These are phyloP conservation scores for Ciona savignyi DNA, from an alignment of 23 tunicate species.

Conservation along the genomic window DNA sequence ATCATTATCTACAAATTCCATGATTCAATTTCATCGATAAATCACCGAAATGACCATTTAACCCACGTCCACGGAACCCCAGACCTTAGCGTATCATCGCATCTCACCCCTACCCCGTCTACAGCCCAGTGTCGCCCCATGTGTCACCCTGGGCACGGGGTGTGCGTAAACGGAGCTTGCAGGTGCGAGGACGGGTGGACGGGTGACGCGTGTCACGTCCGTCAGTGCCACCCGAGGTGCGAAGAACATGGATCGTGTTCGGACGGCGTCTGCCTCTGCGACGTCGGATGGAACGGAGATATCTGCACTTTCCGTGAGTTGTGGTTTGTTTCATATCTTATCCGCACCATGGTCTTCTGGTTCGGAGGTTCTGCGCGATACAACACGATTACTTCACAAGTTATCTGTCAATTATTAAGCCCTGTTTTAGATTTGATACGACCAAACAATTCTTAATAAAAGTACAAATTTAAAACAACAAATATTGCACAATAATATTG, in stretches of 20 bases:
- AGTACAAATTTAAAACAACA: no score
- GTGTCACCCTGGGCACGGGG: slow-evolving; percentile 51
- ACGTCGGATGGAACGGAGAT: slow-evolving; percentile 94
- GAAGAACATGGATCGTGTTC: slow-evolving; percentile 73
- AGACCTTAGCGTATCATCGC: neutral
- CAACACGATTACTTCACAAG: no score
- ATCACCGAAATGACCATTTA: neutral
- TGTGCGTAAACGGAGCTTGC: slow-evolving; percentile 71
- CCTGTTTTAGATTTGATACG: no score
- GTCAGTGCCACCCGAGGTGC: slow-evolving; percentile 63
- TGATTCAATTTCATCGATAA: neutral
- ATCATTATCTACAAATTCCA: neutral
- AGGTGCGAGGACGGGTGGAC: slow-evolving; percentile 86
- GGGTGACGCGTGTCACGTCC: slow-evolving; percentile 62
- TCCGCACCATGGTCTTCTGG: no score
- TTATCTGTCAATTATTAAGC: no score
- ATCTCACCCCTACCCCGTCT: slow-evolving; percentile 26
- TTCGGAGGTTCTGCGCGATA: no score
- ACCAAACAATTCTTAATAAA: no score
- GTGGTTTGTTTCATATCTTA: no score
- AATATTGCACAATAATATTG: neutral
- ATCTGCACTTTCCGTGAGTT: slow-evolving; percentile 78
- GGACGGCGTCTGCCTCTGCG: slow-evolving; percentile 72
- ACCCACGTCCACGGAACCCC: no score
- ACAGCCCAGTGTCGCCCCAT: slow-evolving; percentile 48